Percentiles rank a stretch among this genome's conserved stretches.
These are phyloP conservation scores for Ectemnius continuus DNA, from an alignment of 2,888 invertebrate species.

Conservation along the genomic window DNA sequence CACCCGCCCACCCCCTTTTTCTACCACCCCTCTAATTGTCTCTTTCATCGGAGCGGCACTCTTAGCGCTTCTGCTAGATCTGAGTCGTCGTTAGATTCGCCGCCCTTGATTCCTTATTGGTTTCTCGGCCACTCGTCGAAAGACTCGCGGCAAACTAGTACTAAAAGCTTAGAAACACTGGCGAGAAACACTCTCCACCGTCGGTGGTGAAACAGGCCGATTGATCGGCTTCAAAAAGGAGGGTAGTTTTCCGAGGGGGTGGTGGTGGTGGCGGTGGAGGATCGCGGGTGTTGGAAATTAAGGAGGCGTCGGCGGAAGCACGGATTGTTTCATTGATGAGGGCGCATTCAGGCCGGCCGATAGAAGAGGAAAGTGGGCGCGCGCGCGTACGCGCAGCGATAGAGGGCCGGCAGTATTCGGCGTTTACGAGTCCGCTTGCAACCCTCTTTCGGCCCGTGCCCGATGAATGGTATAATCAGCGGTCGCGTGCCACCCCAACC, in stretches of 20 bases:
- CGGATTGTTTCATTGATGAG: constrained; percentile 77
- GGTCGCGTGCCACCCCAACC: constrained; percentile 75
- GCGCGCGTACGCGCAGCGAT: constrained; percentile 29
- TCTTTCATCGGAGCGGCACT: constrained; percentile 40
- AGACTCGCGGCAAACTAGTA: not conserved
- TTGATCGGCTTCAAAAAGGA: constrained; percentile 32
- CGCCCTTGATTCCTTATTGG: not conserved
- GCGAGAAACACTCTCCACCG: not conserved
- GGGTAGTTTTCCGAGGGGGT: not conserved
- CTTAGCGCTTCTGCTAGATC: not conserved
- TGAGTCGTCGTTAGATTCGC: not conserved
- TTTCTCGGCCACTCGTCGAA: not conserved
- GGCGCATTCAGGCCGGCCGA: constrained; percentile 69
- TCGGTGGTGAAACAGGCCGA: constrained; percentile 20
- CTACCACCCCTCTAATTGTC: constrained; percentile 27
- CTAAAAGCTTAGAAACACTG: not conserved
- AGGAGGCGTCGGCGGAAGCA: constrained; percentile 57
- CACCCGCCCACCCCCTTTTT: constrained; percentile 12
- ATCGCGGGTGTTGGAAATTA: constrained; percentile 34
- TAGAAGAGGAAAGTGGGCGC: constrained; percentile 27
- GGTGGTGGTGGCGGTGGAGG: not conserved
- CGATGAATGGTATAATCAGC: constrained; percentile 78
- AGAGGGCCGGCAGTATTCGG: constrained; percentile 58
- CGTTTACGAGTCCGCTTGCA: constrained; percentile 72
- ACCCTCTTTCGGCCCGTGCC: constrained; percentile 70